phyloP scores from a whole-genome alignment of 2,113 vertebrate species.

The Castor canadensis region DNA sequence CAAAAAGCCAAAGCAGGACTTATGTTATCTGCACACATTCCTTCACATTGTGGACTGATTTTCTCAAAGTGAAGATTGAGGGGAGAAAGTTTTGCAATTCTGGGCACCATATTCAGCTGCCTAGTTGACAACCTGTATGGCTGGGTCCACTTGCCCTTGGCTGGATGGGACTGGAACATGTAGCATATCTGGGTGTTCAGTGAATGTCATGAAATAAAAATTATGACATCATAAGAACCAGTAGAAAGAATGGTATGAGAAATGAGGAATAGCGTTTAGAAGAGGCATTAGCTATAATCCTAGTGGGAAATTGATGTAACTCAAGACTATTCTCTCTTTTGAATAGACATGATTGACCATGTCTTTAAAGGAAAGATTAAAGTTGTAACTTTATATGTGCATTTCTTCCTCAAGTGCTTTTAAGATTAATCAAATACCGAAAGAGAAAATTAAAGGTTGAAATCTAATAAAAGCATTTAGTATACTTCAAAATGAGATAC shows the following conservation, averaged over 20 bases:
- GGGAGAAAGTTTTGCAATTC: fast-evolving
- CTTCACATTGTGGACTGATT: neutral
- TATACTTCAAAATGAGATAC: constrained; percentile 29
- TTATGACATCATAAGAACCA: neutral
- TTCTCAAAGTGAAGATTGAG: neutral
- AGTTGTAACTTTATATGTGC: neutral
- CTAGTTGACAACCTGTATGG: neutral
- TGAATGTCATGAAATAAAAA: neutral
- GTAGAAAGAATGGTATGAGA: neutral
- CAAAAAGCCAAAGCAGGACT: neutral
- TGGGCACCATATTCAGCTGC: neutral
- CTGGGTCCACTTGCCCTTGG: neutral
- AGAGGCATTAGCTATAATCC: neutral
- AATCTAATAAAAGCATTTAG: constrained; percentile 36
- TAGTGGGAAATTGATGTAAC: neutral
- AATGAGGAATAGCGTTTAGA: neutral
- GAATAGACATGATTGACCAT: neutral
- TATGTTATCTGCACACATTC: neutral
- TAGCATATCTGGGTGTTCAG: neutral
- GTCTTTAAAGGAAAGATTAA: constrained; percentile 42
- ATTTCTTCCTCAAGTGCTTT: constrained; percentile 24
- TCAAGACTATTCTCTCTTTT: neutral
- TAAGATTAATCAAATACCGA: constrained; percentile 48
- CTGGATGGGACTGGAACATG: neutral
- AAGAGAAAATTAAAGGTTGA: constrained; percentile 50